These are phyloP conservation scores for Teinopalpus imperialis DNA, from an alignment of 2,888 invertebrate species.

Conservation along the genomic window DNA sequence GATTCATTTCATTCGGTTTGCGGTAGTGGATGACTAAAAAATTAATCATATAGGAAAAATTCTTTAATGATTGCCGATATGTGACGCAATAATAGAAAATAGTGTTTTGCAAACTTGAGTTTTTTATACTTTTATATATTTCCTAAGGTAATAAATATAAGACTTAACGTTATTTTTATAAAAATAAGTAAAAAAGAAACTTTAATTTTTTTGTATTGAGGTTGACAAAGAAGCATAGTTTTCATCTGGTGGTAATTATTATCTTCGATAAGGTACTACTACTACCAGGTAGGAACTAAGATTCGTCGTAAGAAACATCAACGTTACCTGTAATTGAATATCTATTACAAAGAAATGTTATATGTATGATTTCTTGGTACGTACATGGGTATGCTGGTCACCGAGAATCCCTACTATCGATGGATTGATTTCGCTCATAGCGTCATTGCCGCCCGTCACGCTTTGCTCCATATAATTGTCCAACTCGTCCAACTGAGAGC, in stretches of 20 bases:
- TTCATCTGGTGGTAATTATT: too few relatives aligned
- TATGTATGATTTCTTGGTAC: constrained; percentile 39
- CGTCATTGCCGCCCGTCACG: constrained; percentile 52
- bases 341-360: constrained; percentile 4
- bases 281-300: too few relatives aligned
- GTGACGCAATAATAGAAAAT: constrained; percentile 1
- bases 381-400: constrained; percentile 77
- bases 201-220: constrained; percentile 7
- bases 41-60: constrained; percentile 7
- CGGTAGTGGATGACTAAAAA: constrained; percentile 2
- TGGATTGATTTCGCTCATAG: constrained; percentile 67
- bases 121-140: neutral
- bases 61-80: neutral
- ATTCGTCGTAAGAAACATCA: too few relatives aligned
- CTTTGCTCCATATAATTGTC: constrained; percentile 34
- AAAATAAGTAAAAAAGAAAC: too few relatives aligned
- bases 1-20: neutral
- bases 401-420: constrained; percentile 79
- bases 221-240: too few relatives aligned
- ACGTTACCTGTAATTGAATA: too few relatives aligned
- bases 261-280: too few relatives aligned
- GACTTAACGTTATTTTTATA: neutral
- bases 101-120: too few relatives aligned
- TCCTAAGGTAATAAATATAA: neutral
- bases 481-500: constrained; percentile 9